Evolutionary conservation across 2,113 vertebrate species (phyloP), one percentile per base, ranked within the genome.

Genomic region (Probosciger aterrimus): DNA sequence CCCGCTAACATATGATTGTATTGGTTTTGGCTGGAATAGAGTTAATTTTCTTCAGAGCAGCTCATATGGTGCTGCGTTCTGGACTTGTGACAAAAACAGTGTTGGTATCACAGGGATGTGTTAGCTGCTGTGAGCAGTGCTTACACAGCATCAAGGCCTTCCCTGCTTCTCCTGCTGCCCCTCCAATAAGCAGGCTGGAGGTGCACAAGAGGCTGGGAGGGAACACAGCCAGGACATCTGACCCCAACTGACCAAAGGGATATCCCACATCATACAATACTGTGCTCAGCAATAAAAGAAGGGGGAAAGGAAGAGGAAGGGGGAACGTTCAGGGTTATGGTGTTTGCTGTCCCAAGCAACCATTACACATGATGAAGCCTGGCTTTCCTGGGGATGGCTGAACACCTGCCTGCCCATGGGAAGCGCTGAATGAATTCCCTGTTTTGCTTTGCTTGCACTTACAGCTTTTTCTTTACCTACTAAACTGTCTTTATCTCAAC

Each of bases 361-460:
- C 1, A 0, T 31, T 31, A 60, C 2, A 0, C 0, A 1, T 28
- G 31, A 31, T 11, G 20, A 17, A 43, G 13, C 25, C 19, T 41
- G 22, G n/a, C 75, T 41, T 1, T 39, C 65, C 65, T 47, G 30
- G n/a, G 33, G 24, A 30, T 17, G n/a, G 41, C 33, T 47, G 49
- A 71, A 37, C 27, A 8, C 33, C 55, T 37, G 39, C 55, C 75
- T n/a, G 47, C n/a, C 5, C 1, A 4, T 7, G 10, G 49, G 30
- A 35, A 73, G 49, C 3, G 3, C 57, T 59, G 57, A 59, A 59
- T 23, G 55, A 59, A 24, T 59, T 59, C 22, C 57, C 35, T 23
- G 22, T 35, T 59, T 15, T 59, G 33, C 1, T 52, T 46, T 55
- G 41, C n/a, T 63, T 25, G 63, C 1, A 1, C 4, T 9, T 1